Conservation (phyloP, 1,140 invertebrate genomes). For the Ooceraea biroi region DNA sequence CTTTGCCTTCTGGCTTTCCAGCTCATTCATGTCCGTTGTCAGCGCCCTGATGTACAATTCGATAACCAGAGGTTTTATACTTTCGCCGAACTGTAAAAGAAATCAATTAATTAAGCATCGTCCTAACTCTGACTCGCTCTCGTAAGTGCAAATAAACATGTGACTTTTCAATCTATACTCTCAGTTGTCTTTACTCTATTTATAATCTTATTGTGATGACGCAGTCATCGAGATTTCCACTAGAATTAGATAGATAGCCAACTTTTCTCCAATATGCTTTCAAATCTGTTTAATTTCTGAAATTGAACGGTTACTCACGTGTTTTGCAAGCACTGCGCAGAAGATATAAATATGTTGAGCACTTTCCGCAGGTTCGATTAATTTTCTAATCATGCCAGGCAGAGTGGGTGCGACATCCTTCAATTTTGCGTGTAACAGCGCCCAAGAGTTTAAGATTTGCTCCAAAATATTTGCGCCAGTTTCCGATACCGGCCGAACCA, state of each 20-base stretch:
- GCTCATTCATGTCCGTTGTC: slow-evolving; percentile 91
- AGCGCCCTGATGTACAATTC: slow-evolving; percentile 91
- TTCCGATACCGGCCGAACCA: slow-evolving; percentile 86
- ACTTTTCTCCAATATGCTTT: background rate
- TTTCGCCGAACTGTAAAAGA: slow-evolving; percentile 87
- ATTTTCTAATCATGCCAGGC: slow-evolving; percentile 86
- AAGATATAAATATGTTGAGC: slow-evolving; percentile 88
- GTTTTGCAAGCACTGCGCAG: slow-evolving; percentile 86
- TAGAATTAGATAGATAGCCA: too few relatives aligned
- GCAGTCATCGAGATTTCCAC: too few relatives aligned
- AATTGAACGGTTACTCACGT: slow-evolving; percentile 83
- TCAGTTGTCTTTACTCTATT: too few relatives aligned
- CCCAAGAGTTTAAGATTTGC: slow-evolving; percentile 84
- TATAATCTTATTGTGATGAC: too few relatives aligned
- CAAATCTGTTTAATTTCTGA: background rate
- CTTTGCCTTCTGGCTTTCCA: slow-evolving; percentile 89
- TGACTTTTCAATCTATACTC: too few relatives aligned
- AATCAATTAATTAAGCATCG: slow-evolving; percentile 20
- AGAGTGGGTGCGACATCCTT: slow-evolving; percentile 82
- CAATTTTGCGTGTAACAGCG: slow-evolving; percentile 83
- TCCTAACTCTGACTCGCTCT: too few relatives aligned
- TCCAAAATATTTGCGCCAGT: slow-evolving; percentile 86
- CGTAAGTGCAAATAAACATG: too few relatives aligned
- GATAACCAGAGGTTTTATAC: slow-evolving; percentile 89
- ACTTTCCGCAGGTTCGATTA: slow-evolving; percentile 87